Evolutionary conservation across 2,797 vertebrate species (phyloP).

Genomic region (Channa striata): DNA sequence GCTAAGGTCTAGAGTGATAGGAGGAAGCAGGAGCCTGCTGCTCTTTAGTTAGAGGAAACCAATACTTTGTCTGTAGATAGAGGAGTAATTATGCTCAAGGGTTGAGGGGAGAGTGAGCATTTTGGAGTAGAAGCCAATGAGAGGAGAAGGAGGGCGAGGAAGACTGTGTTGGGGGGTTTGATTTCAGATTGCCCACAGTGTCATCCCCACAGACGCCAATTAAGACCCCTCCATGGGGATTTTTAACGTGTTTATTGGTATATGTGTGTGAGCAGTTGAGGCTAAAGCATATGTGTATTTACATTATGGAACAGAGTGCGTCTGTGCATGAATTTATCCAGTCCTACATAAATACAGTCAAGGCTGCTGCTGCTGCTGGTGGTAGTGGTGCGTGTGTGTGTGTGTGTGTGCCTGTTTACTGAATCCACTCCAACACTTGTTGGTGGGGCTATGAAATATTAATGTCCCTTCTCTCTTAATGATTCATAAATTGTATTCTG

Average conservation of each 20-base stretch:
- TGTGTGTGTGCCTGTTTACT: slow-evolving; percentile 57
- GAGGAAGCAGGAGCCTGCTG: slow-evolving; percentile 78
- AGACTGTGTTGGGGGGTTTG: slow-evolving; percentile 46
- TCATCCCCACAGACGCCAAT: slow-evolving; percentile 77
- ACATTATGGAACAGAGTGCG: slow-evolving; percentile 51
- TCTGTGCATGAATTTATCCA: slow-evolving; percentile 35
- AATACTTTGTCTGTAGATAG: slow-evolving; percentile 78
- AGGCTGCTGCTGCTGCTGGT: slow-evolving; percentile 6
- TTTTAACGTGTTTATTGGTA: slow-evolving; percentile 30
- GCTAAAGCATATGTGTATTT: slow-evolving; percentile 50
- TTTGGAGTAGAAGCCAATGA: slow-evolving; percentile 53
- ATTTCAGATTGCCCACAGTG: slow-evolving; percentile 62
- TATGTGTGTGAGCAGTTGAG: slow-evolving; percentile 18
- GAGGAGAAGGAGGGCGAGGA: slow-evolving; percentile 35
- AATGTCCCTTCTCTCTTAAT: slow-evolving; percentile 78
- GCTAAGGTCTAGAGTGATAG: slow-evolving; percentile 77
- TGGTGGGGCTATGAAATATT: slow-evolving; percentile 82
- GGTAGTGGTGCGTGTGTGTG: slow-evolving; percentile 26
- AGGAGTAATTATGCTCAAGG: slow-evolving; percentile 81
- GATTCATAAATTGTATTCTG: slow-evolving; percentile 84
- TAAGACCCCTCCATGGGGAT: slow-evolving; percentile 69
- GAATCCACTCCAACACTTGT: slow-evolving; percentile 75
- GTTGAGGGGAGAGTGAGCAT: slow-evolving; percentile 54
- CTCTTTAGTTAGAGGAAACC: slow-evolving; percentile 82
- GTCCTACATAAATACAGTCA: slow-evolving; percentile 49